Evolutionary conservation across 30 jellyfish, hydroid and myxozoan species (phyloP).

Genomic region (Cassiopea xamachana): DNA sequence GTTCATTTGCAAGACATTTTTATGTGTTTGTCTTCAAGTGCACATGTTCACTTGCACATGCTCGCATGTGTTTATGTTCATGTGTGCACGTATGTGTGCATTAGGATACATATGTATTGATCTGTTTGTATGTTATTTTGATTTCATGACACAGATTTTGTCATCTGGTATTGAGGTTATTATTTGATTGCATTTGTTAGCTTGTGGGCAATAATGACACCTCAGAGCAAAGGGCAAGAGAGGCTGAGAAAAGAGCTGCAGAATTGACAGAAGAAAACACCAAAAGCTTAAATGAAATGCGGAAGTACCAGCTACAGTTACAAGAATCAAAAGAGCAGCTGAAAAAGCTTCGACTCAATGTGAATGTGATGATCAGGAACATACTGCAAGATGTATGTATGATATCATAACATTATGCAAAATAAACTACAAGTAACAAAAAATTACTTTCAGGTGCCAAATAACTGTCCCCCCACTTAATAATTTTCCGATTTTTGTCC

Average conservation of each 20-base stretch:
- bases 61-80: too few species aligned
- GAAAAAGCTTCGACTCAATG: slow-evolving; percentile 79
- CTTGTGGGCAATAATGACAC: slow-evolving; percentile 49
- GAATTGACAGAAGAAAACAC: slow-evolving; percentile 54
- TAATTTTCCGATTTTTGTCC: not conserved
- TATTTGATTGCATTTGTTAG: not conserved
- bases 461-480: not conserved
- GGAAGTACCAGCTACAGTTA: slow-evolving; percentile 30
- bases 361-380: slow-evolving; percentile 82
- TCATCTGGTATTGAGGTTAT: too few species aligned
- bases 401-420: not conserved
- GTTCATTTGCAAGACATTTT: too few species aligned
- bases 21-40: too few species aligned
- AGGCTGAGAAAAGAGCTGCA: slow-evolving; percentile 24
- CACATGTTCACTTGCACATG: too few species aligned
- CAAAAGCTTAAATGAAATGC: slow-evolving; percentile 44
- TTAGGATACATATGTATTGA: too few species aligned
- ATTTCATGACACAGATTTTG: too few species aligned
- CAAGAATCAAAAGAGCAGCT: slow-evolving; percentile 37
- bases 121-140: too few species aligned
- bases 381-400: slow-evolving; percentile 82
- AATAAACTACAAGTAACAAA: not conserved
- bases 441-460: not conserved
- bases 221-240: slow-evolving; percentile 9
- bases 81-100: too few species aligned